A percentile compares a stretch with the other conserved stretches of the same genome.
These are phyloP conservation scores for Drosophila prolongata DNA, from an alignment of 2,888 invertebrate species.

Conservation along the genomic window DNA sequence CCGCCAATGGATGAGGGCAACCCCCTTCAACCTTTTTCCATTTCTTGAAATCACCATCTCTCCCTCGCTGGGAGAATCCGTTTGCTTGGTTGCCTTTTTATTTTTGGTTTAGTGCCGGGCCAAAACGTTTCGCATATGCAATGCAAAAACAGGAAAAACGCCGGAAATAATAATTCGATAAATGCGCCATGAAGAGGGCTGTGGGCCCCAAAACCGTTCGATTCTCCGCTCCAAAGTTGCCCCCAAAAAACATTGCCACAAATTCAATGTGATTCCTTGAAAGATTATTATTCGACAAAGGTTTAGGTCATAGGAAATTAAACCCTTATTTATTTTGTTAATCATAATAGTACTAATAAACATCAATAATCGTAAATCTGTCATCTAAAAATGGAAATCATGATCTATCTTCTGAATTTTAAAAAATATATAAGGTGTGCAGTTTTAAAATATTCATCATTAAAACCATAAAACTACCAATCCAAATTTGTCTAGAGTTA, in stretches of 20 bases:
- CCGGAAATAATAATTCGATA: constrained; percentile 82
- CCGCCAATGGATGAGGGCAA: constrained; percentile 60
- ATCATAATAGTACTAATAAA: no score
- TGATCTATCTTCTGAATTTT: no score
- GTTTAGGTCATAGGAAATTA: no score
- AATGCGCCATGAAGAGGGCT: constrained; percentile 66
- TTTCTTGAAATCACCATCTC: constrained; percentile 15
- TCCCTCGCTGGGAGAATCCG: constrained; percentile 24
- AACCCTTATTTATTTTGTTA: no score
- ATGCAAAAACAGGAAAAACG: constrained; percentile 48
- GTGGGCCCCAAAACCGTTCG: constrained; percentile 37
- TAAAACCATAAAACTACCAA: no score
- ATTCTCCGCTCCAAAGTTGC: background rate
- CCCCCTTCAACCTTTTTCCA: background rate
- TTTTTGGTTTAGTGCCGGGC: constrained; percentile 2
- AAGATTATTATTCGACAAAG: no score
- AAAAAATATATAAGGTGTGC: no score
- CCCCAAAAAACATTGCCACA: constrained; percentile 1
- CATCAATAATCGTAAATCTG: no score
- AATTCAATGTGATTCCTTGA: background rate
- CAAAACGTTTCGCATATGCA: constrained; percentile 28
- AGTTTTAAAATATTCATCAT: no score
- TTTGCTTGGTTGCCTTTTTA: background rate
- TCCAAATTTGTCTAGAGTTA: no score
- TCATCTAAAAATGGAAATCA: no score